phyloP scores from a whole-genome alignment of 2,888 invertebrate species.

The Microctonus brassicae region DNA sequence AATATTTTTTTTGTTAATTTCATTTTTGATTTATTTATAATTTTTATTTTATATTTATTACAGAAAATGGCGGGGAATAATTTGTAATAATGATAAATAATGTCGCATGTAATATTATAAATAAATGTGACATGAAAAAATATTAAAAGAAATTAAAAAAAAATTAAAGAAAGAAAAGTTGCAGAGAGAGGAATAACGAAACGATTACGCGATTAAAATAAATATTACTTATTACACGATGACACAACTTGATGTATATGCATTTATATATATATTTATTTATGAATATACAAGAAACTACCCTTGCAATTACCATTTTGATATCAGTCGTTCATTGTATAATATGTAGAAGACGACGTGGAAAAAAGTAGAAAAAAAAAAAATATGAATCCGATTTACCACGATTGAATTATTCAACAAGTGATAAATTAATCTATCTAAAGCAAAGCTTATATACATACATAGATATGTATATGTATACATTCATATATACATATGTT shows the following conservation, averaged over 20 bases:
- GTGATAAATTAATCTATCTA: constrained; percentile 12
- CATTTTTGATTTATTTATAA: too few species aligned
- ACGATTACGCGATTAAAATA: constrained; percentile 32
- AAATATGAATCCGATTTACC: constrained; percentile 14
- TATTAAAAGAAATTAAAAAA: not conserved
- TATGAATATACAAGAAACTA: not conserved
- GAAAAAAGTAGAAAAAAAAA: not conserved
- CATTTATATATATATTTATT: not conserved
- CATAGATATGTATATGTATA: too few species aligned
- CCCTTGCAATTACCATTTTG: constrained; percentile 39
- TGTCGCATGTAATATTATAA: too few species aligned
- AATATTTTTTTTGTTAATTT: too few species aligned
- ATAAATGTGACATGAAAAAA: not conserved
- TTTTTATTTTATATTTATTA: too few species aligned
- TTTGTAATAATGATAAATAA: too few species aligned
- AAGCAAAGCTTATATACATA: too few species aligned
- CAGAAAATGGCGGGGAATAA: too few species aligned
- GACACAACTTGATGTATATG: constrained; percentile 19
- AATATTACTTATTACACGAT: constrained; percentile 4
- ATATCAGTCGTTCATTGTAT: constrained; percentile 16
- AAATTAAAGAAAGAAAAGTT: not conserved
- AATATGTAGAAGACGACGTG: not conserved
- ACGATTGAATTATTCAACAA: constrained; percentile 22
- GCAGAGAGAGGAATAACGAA: not conserved
- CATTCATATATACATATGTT: too few species aligned